A percentile compares a stretch with the other conserved stretches of the same genome.
phyloP scores from a whole-genome alignment of 2,113 vertebrate species.

The Nanger granti region DNA sequence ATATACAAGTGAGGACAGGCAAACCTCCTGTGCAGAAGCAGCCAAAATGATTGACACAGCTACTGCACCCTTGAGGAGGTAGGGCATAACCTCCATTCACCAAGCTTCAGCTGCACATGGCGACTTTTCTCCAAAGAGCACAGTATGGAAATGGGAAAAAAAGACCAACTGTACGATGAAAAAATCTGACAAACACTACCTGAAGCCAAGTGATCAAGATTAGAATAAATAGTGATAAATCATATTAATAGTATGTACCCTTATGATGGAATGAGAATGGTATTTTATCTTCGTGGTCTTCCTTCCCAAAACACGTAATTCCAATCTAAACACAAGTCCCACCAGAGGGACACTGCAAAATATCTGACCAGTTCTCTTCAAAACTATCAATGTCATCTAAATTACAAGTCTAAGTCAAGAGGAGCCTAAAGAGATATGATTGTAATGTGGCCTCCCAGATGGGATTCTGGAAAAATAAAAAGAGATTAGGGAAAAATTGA shows the following conservation, averaged over 20 bases:
- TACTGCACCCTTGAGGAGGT: neutral
- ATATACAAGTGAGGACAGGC: neutral
- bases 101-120: neutral
- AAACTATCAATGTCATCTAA: neutral
- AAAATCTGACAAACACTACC: neutral
- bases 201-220: neutral
- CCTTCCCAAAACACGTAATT: neutral
- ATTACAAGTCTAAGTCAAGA: neutral
- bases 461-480: neutral
- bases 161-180: neutral
- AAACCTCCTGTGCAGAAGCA: neutral
- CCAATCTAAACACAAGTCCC: neutral
- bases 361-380: neutral
- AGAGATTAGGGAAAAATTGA: neutral
- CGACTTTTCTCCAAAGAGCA: neutral
- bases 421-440: neutral
- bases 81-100: neutral
- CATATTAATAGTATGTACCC: neutral
- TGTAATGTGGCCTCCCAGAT: neutral
- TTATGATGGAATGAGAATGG: neutral
- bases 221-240: neutral
- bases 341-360: neutral
- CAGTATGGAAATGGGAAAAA: neutral
- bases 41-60: neutral
- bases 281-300: neutral